Evolutionary conservation across 2,113 vertebrate genomes (phyloP), one percentile per base, ranked within the genome.

Genomic region (Nannospalax galili): DNA sequence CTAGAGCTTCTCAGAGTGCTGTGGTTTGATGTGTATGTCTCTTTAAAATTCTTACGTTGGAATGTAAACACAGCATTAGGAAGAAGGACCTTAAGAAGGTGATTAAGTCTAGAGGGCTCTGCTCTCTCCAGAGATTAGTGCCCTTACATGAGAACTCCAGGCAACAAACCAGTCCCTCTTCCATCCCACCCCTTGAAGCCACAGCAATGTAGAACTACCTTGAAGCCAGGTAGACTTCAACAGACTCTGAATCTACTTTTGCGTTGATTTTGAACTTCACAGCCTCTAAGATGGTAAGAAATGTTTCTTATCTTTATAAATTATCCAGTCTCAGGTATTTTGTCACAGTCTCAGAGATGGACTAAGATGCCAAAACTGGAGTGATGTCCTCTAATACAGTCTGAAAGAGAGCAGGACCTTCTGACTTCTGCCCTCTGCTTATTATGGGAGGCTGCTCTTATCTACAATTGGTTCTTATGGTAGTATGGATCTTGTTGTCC

Each of bases 341-440:
- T 70, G 32, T 72, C n/a, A 48, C 0, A 60, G 62, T 19, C 20
- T 56, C 58, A 84, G 9, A 65, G n/a, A 16, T 73, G 17, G 16
- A 73, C 9, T 14, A 20, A 48, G 56, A 22, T 24, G 19, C 1
- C 30, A 28, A n/a, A 62, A 19, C 4, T 32, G 10, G 28, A 62
- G 45, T 16, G 10, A 1, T 5, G 8, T 5, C 11, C 40, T 45
- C 17, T 9, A 15, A 35, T 1, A 4, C 30, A 48, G 42, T 32
- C 45, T 35, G 19, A 0, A 15, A 45, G 48, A 30, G 42, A 90
- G 32, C 24, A 62, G 72, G 35, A 73, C 3, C 19, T 42, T 90
- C 12, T 56, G 78, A 20, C 20, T 15, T 42, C 12, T 37, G 11
- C 19, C 37, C 2, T 42, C 48, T 5, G 45, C 28, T 32, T 30